These are phyloP conservation scores for Metaphire vulgaris DNA, from an alignment of 1,140 invertebrate genomes.

Conservation along the genomic window DNA sequence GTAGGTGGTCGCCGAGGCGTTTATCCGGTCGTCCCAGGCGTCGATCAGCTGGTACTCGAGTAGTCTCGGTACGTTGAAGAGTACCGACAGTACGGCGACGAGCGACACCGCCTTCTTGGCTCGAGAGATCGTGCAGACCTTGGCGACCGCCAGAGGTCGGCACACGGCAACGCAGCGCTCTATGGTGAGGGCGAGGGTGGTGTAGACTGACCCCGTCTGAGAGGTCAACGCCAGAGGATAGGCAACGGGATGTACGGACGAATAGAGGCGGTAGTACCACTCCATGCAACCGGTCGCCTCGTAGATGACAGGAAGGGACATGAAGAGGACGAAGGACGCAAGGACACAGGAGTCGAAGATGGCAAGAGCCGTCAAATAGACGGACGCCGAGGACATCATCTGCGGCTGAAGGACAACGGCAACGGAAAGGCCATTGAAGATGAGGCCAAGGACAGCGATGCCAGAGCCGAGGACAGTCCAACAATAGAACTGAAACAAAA, in stretches of 20 bases:
- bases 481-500: background rate
- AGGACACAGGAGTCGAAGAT: slow-evolving; percentile 45
- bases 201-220: slow-evolving; percentile 78
- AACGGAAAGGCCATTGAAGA: slow-evolving; percentile 47
- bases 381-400: slow-evolving; percentile 47
- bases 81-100: slow-evolving; percentile 61
- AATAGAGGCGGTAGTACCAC: slow-evolving; percentile 56
- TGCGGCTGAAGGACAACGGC: slow-evolving; percentile 42
- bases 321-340: slow-evolving; percentile 67
- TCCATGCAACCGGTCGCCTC: slow-evolving; percentile 68
- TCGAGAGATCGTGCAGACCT: slow-evolving; percentile 62
- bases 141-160: slow-evolving; percentile 60
- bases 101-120: slow-evolving; percentile 59
- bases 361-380: slow-evolving; percentile 47
- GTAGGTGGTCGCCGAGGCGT: slow-evolving; percentile 21
- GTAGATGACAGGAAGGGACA: slow-evolving; percentile 68
- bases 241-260: slow-evolving; percentile 56
- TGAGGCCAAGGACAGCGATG: slow-evolving; percentile 55
- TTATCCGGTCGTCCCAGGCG: slow-evolving; percentile 32
- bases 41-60: slow-evolving; percentile 58
- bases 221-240: slow-evolving; percentile 62
- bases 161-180: slow-evolving; percentile 71
- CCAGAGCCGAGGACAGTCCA: background rate
- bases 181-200: slow-evolving; percentile 68
- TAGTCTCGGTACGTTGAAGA: slow-evolving; percentile 63